These are phyloP conservation scores for Mythimna lalbum DNA, from an alignment of 2,888 invertebrate species.

Conservation along the genomic window DNA sequence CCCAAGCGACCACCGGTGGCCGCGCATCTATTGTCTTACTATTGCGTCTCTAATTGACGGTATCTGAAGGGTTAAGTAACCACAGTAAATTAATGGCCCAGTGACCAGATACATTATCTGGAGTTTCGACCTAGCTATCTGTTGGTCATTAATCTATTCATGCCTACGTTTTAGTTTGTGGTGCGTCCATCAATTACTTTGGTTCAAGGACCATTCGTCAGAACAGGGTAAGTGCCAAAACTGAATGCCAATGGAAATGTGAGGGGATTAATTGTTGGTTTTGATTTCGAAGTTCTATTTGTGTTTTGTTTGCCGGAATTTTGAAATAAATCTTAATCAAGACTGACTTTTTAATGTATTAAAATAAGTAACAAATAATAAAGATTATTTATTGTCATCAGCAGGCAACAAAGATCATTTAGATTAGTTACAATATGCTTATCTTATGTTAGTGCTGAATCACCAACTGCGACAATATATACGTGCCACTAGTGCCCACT, in stretches of 20 bases:
- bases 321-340: not conserved
- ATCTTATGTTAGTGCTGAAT: too few species aligned
- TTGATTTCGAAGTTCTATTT: constrained; percentile 6
- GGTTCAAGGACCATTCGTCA: constrained; percentile 80
- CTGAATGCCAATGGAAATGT: constrained; percentile 52
- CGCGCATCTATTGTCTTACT: too few species aligned
- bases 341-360: not conserved
- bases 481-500: too few species aligned
- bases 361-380: not conserved
- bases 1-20: too few species aligned
- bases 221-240: constrained; percentile 70
- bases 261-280: constrained; percentile 47
- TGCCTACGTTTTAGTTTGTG: constrained; percentile 81
- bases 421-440: too few species aligned
- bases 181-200: constrained; percentile 83
- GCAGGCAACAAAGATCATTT: too few species aligned
- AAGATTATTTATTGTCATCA: too few species aligned
- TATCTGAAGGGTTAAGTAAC: too few species aligned
- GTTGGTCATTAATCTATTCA: constrained; percentile 87
- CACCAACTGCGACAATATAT: too few species aligned
- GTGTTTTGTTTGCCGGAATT: not conserved
- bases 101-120: constrained; percentile 88
- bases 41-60: too few species aligned
- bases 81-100: constrained; percentile 84
- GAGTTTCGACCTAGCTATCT: constrained; percentile 84